A percentile compares a stretch with the other conserved stretches of the same genome.
These are phyloP conservation scores for Cantharis nigra DNA, from an alignment of 2,888 invertebrate species.

Conservation along the genomic window DNA sequence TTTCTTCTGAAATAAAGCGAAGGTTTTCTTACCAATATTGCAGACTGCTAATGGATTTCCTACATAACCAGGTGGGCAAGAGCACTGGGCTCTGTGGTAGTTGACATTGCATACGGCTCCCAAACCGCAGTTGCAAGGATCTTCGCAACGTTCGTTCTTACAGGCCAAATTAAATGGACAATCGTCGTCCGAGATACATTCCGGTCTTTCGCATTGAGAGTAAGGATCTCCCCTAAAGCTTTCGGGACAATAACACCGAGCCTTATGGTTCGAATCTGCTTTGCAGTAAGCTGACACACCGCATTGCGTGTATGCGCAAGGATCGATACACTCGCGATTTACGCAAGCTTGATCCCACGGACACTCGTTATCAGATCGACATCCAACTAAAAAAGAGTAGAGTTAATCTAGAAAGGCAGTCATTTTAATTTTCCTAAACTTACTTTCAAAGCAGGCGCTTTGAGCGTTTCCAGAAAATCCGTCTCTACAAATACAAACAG, in stretches of 20 bases:
- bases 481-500: conserved; percentile 80
- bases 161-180: conserved; percentile 82
- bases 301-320: conserved; percentile 79
- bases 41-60: conserved; percentile 79
- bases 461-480: conserved; percentile 85
- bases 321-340: conserved; percentile 78
- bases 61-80: conserved; percentile 79
- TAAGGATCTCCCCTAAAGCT: conserved; percentile 81
- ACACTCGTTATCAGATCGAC: conserved; percentile 84
- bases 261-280: conserved; percentile 75
- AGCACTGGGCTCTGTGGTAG: conserved; percentile 77
- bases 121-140: conserved; percentile 84
- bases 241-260: conserved; percentile 77
- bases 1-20: background rate
- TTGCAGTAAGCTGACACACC: conserved; percentile 79
- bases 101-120: conserved; percentile 76
- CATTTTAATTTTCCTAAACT: conserved; percentile 35
- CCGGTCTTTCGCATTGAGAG: conserved; percentile 74
- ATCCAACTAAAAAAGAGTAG: conserved; percentile 71
- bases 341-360: conserved; percentile 81
- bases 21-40: conserved; percentile 57
- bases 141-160: conserved; percentile 74
- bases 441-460: conserved; percentile 75
- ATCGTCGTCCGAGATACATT: conserved; percentile 76
- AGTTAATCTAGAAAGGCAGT: background rate